Evolutionary conservation across 2,797 vertebrate genomes (phyloP).

Genomic region (Spheniscus humboldti): DNA sequence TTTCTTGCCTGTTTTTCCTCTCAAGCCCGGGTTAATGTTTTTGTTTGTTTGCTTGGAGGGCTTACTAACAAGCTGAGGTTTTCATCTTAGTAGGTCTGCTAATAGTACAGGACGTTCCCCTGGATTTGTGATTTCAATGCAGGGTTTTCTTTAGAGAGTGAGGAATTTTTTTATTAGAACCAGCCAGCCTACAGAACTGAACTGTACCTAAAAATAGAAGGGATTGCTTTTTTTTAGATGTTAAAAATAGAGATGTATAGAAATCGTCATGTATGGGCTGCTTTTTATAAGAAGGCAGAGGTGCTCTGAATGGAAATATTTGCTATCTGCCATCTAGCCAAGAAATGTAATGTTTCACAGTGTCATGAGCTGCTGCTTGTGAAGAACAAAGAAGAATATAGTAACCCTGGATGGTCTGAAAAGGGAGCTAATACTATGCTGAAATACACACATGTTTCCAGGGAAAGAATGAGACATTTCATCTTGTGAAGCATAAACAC

Average conservation of each 20-base stretch:
- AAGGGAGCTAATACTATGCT: not conserved
- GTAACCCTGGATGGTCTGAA: not conserved
- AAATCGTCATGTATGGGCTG: constrained; percentile 40
- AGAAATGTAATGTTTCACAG: not conserved
- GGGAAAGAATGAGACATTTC: not conserved
- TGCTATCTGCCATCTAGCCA: not conserved
- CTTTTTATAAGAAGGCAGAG: constrained; percentile 28
- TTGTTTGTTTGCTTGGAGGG: constrained; percentile 31
- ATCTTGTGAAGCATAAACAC: not conserved
- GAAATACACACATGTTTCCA: not conserved
- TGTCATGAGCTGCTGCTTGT: not conserved
- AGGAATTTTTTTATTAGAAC: constrained; percentile 65
- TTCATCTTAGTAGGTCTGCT: constrained; percentile 36
- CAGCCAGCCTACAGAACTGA: constrained; percentile 53
- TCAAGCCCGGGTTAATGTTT: not conserved
- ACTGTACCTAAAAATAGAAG: constrained; percentile 68
- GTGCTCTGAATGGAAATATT: constrained; percentile 40
- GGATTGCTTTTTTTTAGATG: constrained; percentile 28
- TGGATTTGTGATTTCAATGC: constrained; percentile 51
- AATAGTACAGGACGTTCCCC: constrained; percentile 31
- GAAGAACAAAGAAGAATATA: not conserved
- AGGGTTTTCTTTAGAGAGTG: constrained; percentile 38
- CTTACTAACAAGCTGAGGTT: constrained; percentile 42
- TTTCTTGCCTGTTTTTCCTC: not conserved
- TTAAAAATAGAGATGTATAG: constrained; percentile 70